Base-by-base conservation (phyloP, 2,113 vertebrate genomes). In the Diadophis punctatus region DNA sequence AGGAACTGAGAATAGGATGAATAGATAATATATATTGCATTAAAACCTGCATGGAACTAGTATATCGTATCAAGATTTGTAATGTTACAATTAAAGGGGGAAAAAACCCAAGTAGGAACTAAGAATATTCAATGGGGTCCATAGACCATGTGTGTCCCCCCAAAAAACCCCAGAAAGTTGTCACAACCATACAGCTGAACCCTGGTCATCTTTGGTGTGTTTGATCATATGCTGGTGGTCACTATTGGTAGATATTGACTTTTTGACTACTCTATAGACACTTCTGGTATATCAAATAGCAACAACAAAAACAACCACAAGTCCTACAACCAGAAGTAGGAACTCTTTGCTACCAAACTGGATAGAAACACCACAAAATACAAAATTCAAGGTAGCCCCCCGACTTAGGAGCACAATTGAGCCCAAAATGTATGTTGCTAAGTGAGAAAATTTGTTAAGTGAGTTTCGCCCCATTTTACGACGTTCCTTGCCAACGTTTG, bases 261-360 rank as follows among this genome's bases (percentile, higher is more conserved):
- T 68, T 68, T 68, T n/a, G 63, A n/a, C 30, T 68, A 16, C 30
- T 4, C 5, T 68, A 16, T 18, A 34, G 6, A 74, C n/a, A 34
- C 12, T 16, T n/a, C n/a, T 74, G 63, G 30, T 74, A 74, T 68
- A 74, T 1, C 18, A 34, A 68, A 60, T 27, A 60, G 10, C 25
- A 74, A 34, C 11, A n/a, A 34, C 14, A 74, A 68, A 68, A 18
- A 8, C 6, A 39, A 34, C 91, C 2, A 93, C 95, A 86, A 93
- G 93, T 89, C 90, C 49, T 92, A 23, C 53, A 95, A 92, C 1
- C 74, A 94, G n/a, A 91, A 93, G 90, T 91, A 97, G 97, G 97
- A 97, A 97, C 97, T 74, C 92, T 97, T 98, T 96, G 91, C 58
- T 95, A 84, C 23, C 93, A 43, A 58, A 30, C 0, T 68, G 1